These are phyloP conservation scores for Petrocephalus zakoni DNA, from an alignment of 2,113 vertebrate species.

Conservation along the genomic window DNA sequence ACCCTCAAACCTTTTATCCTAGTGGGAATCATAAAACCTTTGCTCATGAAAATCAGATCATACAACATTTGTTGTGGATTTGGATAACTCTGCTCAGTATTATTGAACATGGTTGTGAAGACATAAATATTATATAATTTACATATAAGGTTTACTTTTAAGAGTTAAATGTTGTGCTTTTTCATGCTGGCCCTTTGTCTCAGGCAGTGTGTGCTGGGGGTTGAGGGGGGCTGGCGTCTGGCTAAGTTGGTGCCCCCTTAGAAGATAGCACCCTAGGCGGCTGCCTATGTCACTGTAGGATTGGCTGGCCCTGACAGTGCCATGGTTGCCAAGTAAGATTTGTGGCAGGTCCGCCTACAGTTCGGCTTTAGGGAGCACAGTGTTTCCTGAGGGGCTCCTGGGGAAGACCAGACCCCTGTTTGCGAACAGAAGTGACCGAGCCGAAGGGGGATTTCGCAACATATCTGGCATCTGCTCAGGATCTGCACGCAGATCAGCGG, in stretches of 20 bases:
- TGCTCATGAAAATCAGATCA: constrained; percentile 2
- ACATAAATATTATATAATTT: not conserved
- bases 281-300: not conserved
- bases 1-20: not conserved
- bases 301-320: not conserved
- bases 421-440: not conserved
- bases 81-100: not conserved
- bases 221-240: not conserved
- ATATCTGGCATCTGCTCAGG: constrained; percentile 10
- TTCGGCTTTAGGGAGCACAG: not conserved
- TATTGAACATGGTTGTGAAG: constrained; percentile 4
- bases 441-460: constrained; percentile 14
- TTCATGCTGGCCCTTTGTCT: not conserved
- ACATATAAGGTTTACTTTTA: not conserved
- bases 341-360: not conserved
- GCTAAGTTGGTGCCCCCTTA: not conserved
- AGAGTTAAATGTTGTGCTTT: not conserved
- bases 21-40: not conserved
- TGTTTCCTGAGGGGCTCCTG: not conserved
- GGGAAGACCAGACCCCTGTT: not conserved
- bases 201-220: not conserved
- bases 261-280: not conserved
- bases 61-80: constrained; percentile 7
- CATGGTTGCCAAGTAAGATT: not conserved
- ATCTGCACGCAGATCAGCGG: not conserved